Evolutionary conservation across 2,888 invertebrate genomes (phyloP).

Genomic region (Stenodera caucasica): DNA sequence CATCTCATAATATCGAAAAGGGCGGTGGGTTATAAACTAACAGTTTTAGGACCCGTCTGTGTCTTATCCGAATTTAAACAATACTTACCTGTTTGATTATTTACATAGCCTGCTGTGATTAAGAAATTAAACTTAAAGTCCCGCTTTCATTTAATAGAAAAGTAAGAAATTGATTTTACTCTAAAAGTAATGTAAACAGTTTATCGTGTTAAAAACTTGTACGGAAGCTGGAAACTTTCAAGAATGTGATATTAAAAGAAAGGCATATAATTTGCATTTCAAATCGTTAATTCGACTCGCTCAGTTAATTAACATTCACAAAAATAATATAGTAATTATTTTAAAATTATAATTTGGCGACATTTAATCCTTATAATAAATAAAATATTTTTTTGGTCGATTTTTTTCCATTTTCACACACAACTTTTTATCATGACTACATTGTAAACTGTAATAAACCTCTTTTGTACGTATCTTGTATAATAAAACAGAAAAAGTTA

Average conservation of each 20-base stretch:
- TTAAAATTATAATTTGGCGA: background rate
- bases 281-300: background rate
- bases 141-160: no score
- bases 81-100: no score
- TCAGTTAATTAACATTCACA: background rate
- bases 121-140: no score
- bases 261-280: background rate
- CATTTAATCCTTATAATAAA: background rate
- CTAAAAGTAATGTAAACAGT: no score
- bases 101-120: no score
- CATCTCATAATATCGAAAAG: no score
- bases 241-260: background rate
- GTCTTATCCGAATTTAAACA: no score
- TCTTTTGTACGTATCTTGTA: background rate
- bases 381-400: background rate
- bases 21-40: no score
- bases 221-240: background rate
- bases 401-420: background rate
- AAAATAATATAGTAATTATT: background rate
- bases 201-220: background rate
- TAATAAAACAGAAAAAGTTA: conserved; percentile 1
- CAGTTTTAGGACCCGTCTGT: no score
- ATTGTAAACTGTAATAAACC: conserved; percentile 7
- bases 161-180: no score
- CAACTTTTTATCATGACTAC: background rate